phyloP scores from a whole-genome alignment of 2,888 invertebrate species.

The Nomada ruficornis region DNA sequence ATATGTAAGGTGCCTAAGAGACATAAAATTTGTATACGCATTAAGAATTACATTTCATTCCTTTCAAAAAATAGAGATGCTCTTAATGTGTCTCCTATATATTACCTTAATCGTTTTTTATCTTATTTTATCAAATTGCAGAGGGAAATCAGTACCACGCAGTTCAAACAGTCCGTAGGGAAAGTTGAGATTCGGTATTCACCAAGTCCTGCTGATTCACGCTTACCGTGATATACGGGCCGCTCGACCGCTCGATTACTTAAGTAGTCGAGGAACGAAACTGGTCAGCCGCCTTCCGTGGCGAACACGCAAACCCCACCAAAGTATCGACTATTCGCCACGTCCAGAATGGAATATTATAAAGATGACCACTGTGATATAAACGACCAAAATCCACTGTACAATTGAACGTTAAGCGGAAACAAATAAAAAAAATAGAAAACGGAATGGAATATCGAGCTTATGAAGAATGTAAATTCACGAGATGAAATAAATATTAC shows the following conservation, averaged over 20 bases:
- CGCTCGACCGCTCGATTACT: slow-evolving; percentile 60
- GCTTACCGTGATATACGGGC: slow-evolving; percentile 57
- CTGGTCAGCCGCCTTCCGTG: slow-evolving; percentile 64
- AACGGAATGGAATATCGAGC: background rate
- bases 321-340: slow-evolving; percentile 56
- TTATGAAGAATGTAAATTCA: background rate
- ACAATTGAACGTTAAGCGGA: background rate
- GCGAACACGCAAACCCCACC: slow-evolving; percentile 56
- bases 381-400: background rate
- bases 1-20: background rate
- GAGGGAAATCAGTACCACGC: background rate
- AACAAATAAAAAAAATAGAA: too few species aligned
- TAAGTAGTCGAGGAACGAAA: slow-evolving; percentile 69
- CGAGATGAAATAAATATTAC: background rate
- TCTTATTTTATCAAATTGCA: too few species aligned
- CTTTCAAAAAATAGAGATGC: too few species aligned
- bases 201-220: slow-evolving; percentile 65
- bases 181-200: slow-evolving; percentile 27
- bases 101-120: too few species aligned
- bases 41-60: background rate
- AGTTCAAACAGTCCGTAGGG: background rate
- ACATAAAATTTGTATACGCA: background rate
- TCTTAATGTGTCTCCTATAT: too few species aligned
- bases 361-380: slow-evolving; percentile 45
- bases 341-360: slow-evolving; percentile 45